Base-by-base conservation (phyloP, 2,888 invertebrate species). In the Ophioninae sp. region DNA sequence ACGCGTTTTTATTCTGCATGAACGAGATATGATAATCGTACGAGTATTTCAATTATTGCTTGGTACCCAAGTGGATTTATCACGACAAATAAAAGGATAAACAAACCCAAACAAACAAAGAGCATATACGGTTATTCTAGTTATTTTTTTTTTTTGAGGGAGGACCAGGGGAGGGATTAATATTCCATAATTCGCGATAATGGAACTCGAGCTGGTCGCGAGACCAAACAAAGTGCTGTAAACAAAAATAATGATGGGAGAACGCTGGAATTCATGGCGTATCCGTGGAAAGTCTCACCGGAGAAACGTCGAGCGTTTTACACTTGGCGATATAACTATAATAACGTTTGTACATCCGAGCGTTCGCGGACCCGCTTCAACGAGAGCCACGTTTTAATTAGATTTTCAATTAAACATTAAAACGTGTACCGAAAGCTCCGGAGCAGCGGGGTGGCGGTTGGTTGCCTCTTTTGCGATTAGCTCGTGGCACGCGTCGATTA, bases 331-430 rank as follows among this genome's bases (percentile, higher is more conserved):
- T 37, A 64, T 64, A 64, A 8, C 58, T 63, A 67, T 79, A 76
- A 81, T 81, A 30, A 56, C 71, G 63, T 71, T 81, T 81, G 51
- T 41, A 69, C 61, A 10, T 71, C 68, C 22, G 44, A 30, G 23
- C 67, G 23, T 44, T 37, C 23, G 6, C 63, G 67, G 44, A 3
- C 22, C 44, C 22, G 30, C 58, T 56, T 44, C 64, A 23, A 61
- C 68, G 44, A n/a, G 68, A 63, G 80, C n/a, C 81, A 74, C 65
- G 83, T 84, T 85, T 87, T 88, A 89, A 89, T 89, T 88, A 89
- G 88, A 88, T 89, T 88, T 88, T 87, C 88, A 88, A 89, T 88
- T 88, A 89, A 87, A 89, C 88, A 88, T 88, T 87, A 88, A 89
- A 89, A 89, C 86, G 88, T 86, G 83, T 87, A 86, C 85, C 86